Conservation (phyloP, 2,888 invertebrate species). For the Thera britannica region DNA sequence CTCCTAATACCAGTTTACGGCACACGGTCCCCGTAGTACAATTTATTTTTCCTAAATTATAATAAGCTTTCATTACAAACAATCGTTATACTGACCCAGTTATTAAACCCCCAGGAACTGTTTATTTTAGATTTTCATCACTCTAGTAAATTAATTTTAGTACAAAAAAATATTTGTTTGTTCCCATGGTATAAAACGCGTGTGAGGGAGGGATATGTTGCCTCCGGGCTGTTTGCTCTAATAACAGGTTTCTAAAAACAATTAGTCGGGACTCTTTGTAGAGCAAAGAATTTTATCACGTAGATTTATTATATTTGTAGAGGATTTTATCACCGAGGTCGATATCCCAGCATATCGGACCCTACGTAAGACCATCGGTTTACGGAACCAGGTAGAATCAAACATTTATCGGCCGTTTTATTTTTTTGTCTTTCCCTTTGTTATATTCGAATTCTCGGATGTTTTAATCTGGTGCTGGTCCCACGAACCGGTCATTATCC, state of each 20-base stretch:
- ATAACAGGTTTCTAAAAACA: slow-evolving; percentile 76
- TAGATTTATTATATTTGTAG: slow-evolving; percentile 82
- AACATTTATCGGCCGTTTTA: slow-evolving; percentile 78
- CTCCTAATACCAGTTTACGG: slow-evolving; percentile 56
- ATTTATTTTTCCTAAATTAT: slow-evolving; percentile 48
- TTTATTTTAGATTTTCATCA: slow-evolving; percentile 54
- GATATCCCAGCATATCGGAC: slow-evolving; percentile 51
- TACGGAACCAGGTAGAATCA: slow-evolving; percentile 71
- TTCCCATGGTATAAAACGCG: slow-evolving; percentile 47
- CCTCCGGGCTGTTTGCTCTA: slow-evolving; percentile 64
- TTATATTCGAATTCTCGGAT: slow-evolving; percentile 78
- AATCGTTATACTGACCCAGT: slow-evolving; percentile 47
- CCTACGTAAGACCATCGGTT: slow-evolving; percentile 54
- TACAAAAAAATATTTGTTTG: slow-evolving; percentile 52
- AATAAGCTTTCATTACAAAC: slow-evolving; percentile 29
- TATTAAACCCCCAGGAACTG: slow-evolving; percentile 44
- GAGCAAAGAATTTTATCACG: slow-evolving; percentile 74
- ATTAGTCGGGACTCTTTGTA: slow-evolving; percentile 74
- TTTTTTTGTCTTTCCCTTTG: slow-evolving; percentile 79
- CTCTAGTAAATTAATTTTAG: slow-evolving; percentile 40
- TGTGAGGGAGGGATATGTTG: slow-evolving; percentile 42
- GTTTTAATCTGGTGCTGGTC: slow-evolving; percentile 82
- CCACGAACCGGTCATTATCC: slow-evolving; percentile 79
- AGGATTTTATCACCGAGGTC: slow-evolving; percentile 73
- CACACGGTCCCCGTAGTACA: slow-evolving; percentile 50